A percentile compares a stretch with the other conserved stretches of the same genome.
Conservation (phyloP, 2,113 vertebrate species). For the Tachysurus fulvidraco region DNA sequence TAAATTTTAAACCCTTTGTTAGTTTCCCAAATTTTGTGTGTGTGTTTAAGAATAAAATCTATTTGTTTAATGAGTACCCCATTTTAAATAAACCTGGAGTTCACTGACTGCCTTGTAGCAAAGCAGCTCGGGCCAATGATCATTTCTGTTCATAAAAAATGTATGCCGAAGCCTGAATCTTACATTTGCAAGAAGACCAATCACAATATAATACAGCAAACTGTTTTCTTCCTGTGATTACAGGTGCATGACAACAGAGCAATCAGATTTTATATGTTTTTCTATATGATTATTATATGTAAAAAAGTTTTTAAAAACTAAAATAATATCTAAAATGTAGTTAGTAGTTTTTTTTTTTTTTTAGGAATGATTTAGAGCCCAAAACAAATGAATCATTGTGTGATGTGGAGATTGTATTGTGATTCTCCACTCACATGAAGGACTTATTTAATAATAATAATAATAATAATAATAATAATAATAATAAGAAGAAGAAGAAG, state of each 20-base stretch:
- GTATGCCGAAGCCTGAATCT: neutral
- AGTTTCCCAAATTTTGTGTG: neutral
- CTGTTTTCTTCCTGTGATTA: neutral
- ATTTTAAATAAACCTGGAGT: neutral
- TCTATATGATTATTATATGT: neutral
- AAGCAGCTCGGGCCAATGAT: neutral
- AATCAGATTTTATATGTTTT: neutral
- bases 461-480: too few relatives aligned
- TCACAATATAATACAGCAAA: neutral
- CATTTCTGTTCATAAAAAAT: neutral
- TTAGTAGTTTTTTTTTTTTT: neutral
- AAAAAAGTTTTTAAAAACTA: neutral
- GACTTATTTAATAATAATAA: neutral
- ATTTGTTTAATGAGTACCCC: neutral
- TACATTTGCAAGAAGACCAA: neutral
- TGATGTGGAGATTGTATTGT: neutral
- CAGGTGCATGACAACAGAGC: neutral
- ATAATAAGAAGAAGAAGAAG: too few relatives aligned
- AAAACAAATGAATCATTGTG: neutral
- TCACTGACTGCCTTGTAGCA: neutral
- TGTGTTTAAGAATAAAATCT: neutral
- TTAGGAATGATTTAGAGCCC: neutral
- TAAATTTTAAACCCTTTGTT: neutral
- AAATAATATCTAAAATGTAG: neutral
- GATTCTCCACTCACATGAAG: neutral